Percentiles rank a stretch among this genome's conserved stretches.
Conservation (phyloP, 2,113 vertebrate species). For the Monarcha castaneiventris region DNA sequence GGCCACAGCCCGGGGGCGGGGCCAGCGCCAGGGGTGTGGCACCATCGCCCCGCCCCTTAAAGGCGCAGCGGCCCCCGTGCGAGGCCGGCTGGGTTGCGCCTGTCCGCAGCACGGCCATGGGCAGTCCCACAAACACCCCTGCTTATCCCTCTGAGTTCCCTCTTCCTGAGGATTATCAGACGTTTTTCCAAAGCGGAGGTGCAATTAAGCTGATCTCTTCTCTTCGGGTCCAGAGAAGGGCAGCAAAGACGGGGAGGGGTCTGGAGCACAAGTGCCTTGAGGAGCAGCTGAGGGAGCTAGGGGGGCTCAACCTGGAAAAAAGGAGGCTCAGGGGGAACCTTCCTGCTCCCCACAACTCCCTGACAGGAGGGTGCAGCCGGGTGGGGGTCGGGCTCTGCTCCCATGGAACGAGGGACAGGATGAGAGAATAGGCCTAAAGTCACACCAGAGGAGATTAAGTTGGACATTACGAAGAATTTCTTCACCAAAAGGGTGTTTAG, state of each 20-base stretch:
- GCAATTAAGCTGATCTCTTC: not conserved
- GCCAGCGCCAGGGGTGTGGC: not conserved
- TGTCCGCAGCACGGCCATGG: accelerated
- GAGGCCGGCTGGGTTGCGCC: accelerated
- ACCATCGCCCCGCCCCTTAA: not conserved
- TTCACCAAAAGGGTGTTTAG: not conserved
- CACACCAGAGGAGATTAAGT: not conserved
- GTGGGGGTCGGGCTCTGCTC: not conserved
- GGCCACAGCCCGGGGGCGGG: not conserved
- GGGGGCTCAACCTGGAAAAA: not conserved
- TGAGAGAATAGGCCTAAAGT: not conserved
- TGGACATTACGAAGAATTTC: not conserved
- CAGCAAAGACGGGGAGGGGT: not conserved
- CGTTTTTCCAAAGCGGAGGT: not conserved
- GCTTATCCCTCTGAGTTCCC: not conserved
- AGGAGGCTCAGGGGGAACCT: not conserved
- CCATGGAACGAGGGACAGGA: not conserved
- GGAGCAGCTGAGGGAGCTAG: not conserved
- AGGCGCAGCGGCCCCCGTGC: not conserved
- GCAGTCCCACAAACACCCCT: not conserved
- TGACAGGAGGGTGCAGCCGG: not conserved
- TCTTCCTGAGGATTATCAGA: not conserved
- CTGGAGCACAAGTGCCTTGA: not conserved
- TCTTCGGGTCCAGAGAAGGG: not conserved
- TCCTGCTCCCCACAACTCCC: not conserved